phyloP scores from a whole-genome alignment of 2,888 invertebrate genomes.

The Catocala nupta region DNA sequence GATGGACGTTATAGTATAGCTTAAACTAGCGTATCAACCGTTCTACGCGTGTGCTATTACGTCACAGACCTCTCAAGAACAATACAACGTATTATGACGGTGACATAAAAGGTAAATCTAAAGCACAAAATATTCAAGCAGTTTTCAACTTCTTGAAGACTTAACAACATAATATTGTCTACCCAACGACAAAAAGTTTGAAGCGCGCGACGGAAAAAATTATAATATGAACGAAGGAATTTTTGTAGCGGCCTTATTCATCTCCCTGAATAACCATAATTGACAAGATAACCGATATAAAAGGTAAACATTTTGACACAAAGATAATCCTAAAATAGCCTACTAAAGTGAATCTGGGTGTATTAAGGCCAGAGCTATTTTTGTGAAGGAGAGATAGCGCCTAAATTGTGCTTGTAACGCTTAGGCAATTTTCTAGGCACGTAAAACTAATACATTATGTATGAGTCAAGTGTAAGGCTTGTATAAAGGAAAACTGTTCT shows the following conservation, averaged over 20 bases:
- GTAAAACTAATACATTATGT: constrained; percentile 46
- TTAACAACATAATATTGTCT: constrained; percentile 44
- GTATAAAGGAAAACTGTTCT: constrained; percentile 24
- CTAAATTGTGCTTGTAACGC: constrained; percentile 4
- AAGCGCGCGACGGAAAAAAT: constrained; percentile 28
- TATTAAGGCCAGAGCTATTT: no score
- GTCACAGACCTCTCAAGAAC: no score
- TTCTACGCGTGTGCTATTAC: no score
- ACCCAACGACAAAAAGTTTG: constrained; percentile 17
- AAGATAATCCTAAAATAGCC: constrained; percentile 31
- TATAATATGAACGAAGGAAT: constrained; percentile 30
- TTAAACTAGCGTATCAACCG: no score
- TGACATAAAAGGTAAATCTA: constrained; percentile 28
- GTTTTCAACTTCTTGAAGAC: constrained; percentile 39
- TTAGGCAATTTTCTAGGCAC: constrained; percentile 8
- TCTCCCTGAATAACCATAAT: constrained; percentile 24
- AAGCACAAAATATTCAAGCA: constrained; percentile 36
- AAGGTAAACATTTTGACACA: constrained; percentile 33
- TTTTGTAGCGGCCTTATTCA: neutral
- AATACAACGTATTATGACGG: neutral
- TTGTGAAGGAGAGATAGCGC: constrained; percentile 22
- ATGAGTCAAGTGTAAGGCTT: constrained; percentile 25
- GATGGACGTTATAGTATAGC: no score
- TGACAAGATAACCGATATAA: constrained; percentile 42
- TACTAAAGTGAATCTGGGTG: neutral